Conservation (phyloP, 2,113 vertebrate species). For the Gorilla gorilla region DNA sequence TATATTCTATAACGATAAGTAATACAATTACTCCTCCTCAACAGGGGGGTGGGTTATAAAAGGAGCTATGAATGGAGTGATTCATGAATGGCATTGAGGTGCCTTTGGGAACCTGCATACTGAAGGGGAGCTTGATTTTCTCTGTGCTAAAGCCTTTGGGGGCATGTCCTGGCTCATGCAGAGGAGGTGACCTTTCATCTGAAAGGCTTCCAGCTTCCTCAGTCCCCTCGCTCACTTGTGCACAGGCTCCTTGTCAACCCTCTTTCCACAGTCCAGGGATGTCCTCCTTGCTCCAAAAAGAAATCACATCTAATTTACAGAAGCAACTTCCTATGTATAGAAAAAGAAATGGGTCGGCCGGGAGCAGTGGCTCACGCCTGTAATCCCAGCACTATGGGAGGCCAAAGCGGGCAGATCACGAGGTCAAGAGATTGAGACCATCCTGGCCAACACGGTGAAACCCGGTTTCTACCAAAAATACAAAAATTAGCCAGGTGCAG, state of each 20-base stretch:
- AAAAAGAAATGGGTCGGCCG: neutral
- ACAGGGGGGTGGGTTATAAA: neutral
- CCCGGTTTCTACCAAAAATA: too few relatives aligned
- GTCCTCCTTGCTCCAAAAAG: neutral
- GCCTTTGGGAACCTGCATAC: neutral
- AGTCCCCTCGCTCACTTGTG: neutral
- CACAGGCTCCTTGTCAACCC: neutral
- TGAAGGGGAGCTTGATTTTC: neutral
- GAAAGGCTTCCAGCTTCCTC: neutral
- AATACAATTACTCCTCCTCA: neutral
- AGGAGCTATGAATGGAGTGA: neutral
- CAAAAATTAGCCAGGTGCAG: too few relatives aligned
- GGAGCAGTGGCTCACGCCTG: too few relatives aligned
- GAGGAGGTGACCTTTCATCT: neutral
- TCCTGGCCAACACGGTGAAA: too few relatives aligned
- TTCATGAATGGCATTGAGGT: neutral
- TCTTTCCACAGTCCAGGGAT: neutral
- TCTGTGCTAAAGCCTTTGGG: neutral
- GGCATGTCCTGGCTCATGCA: neutral
- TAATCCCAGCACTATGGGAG: too few relatives aligned
- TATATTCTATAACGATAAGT: neutral
- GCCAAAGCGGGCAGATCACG: too few relatives aligned
- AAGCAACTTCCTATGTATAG: neutral
- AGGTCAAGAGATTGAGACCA: too few relatives aligned
- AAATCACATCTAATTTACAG: slow-evolving; percentile 5